Evolutionary conservation across 2,888 invertebrate species (phyloP), one percentile per base, ranked within the genome.

Genomic region (Metallyticus violacea): DNA sequence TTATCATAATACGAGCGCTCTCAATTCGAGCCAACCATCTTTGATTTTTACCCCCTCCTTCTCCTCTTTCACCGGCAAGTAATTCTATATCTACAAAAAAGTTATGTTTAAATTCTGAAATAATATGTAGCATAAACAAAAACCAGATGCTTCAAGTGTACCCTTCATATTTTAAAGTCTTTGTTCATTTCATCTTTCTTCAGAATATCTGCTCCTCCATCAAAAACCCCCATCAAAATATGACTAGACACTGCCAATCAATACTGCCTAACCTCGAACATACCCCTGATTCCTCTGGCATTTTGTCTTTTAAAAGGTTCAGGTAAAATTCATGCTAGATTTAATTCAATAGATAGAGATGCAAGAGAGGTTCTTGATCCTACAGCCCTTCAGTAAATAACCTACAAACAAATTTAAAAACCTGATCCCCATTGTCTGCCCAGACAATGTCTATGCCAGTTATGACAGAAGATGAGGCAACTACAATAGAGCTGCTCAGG

Each of bases 1-100:
- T 83, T 81, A 86, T 87, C 83, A 87, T 87, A 87, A 87, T 86
- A 86, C 77, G 76, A 77, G 84, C 76, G 86, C 87, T 81, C 77
- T 85, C 86, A 85, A 80, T 84, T 80, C 81, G 86, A 86, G 29
- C 40, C 85, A 87, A 79, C 85, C 62, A 85, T 76, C 81, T 87
- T 81, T 80, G 77, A 85, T 86, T 86, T 79, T 26, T 30, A 26
- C 80, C 80, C 80, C 80, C n/a, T n/a, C n/a, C 40, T 15, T 22
- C 4, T 15, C 40, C 1, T 22, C 40, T 3, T 62, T 62, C 40
- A 15, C 40, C 40, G 40, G n/a, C n/a, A n/a, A n/a, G n/a, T n/a
- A 40, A 2, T 15, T 40, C 15, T 40, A 40, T 40, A 62, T 62
- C 9, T 6, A 15, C 9, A 62, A 62, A 15, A 62, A 62, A 62